Evolutionary conservation across 92 coral and sea anemone genomes (phyloP), one percentile per base, ranked within the genome.

Genomic region (Epizoanthus stellaris): DNA sequence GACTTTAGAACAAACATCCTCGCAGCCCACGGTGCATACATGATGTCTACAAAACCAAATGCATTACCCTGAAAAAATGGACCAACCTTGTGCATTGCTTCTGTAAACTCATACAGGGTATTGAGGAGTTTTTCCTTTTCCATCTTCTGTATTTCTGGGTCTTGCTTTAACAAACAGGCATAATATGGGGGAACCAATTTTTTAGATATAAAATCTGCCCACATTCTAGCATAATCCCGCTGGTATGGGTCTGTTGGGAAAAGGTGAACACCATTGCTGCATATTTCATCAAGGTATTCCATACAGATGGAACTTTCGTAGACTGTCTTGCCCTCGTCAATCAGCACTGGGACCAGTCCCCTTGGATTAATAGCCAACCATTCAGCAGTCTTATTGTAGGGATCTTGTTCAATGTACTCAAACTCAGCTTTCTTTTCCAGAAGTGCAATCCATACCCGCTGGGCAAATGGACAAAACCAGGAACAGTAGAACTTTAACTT

Each of bases 391-490:
- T 93, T 93, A 89, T 90, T 90, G 87, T 93, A 93, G 20, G 96
- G 95, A 73, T 93, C 84, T 83, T 93, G 96, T 65, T 93, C 96
- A 42, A 90, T 85, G 85, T 93, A 93, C 16, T 93, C 92, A 76
- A 93, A 93, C 19, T 93, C 90, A 39, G 85, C 90, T 53, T 89
- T 87, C 81, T 93, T 93, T 15, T 91, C 90, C 69, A 93, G 70
- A 83, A 93, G 66, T 49, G 96, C 93, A 40, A 93, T 93, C 96
- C 96, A 93, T 1, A 93, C 93, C 21, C 96, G 85, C 42, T 93
- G 94, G 13, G 96, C 96, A 91, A 88, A 93, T 67, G 94, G 96
- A 54, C 96, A 93, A 84, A 90, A 90, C 93, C 93, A 93, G 60
- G 96, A 88, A 73, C 87, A 85, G 80, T 93, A 85, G 13, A 93